Evolutionary conservation across 1,140 invertebrate species (phyloP).

Genomic region (Acromyrmex charruanus): DNA sequence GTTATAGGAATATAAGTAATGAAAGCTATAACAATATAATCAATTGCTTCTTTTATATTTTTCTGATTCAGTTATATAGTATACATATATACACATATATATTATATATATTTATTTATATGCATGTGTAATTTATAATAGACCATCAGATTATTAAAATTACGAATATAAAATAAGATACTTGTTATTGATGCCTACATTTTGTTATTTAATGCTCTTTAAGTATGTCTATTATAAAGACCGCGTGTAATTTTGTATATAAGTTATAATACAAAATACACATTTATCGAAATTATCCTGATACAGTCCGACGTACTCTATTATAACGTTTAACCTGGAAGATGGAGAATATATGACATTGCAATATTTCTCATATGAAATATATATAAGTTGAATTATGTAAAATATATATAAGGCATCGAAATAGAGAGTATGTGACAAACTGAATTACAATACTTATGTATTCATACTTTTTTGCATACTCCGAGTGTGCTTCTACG

Average conservation of each 20-base stretch:
- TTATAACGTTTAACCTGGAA: neutral
- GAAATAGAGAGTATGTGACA: neutral
- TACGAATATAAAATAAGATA: conserved; percentile 23
- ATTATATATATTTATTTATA: neutral
- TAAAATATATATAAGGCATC: neutral
- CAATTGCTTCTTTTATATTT: conserved; percentile 17
- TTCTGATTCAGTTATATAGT: neutral
- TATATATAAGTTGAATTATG: conserved; percentile 8
- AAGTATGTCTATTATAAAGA: conserved; percentile 53
- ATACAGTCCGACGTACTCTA: neutral
- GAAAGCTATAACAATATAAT: neutral
- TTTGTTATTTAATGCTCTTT: conserved; percentile 40
- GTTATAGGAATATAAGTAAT: conserved; percentile 17
- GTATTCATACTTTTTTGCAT: conserved; percentile 68
- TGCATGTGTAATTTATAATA: neutral
- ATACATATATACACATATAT: neutral
- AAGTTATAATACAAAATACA: conserved; percentile 55
- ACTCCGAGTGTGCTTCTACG: conserved; percentile 75
- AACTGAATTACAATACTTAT: conserved; percentile 8
- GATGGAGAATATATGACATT: neutral
- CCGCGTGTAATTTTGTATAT: conserved; percentile 63
- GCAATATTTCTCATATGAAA: neutral
- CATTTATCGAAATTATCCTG: conserved; percentile 39
- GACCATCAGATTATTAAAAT: neutral
- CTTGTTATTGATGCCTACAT: conserved; percentile 37